Evolutionary conservation across 2,888 invertebrate species (phyloP), one percentile per base, ranked within the genome.

Genomic region (Stenodera caucasica): DNA sequence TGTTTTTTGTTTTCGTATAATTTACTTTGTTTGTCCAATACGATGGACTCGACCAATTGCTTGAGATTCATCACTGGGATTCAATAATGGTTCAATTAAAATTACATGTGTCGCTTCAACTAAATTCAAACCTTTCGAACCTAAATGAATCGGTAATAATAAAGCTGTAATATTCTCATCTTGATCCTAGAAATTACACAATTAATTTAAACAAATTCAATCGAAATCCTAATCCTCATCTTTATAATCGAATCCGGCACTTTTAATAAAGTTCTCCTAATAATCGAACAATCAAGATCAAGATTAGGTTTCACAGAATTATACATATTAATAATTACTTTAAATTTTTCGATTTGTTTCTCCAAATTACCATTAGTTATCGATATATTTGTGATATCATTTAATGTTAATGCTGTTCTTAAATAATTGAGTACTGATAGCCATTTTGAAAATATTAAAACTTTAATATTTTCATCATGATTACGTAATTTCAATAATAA

Each of bases 61-160:
- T 80, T 92, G 92, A 12, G 86, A 78, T 72, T 91, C 90, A 71
- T 89, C 88, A 0, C 87, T 88, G 2, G 86, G 85, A 78, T 91
- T 90, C 15, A 91, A 80, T 40, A 90, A 82, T 0, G 91, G 92
- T 71, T 92, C 92, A 0, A 89, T 85, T 21, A 92, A 81, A 52
- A 92, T 82, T 0, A 92, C 88, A 77, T 92, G 90, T 0, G 88
- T 89, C 0, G 92, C 92, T 80, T 92, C 91, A 29, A 87, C 86
- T 53, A 92, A 79, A 80, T 92, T 92, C 11, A 92, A 80, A 0
- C 92, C 92, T 76, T 91, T 91, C 0, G 89, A 84, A n/a, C 91
- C 92, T 56, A 84, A 82, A 54, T 83, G 76, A 15, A 91, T 78
- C 0, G 89, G 88, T 72, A 92, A 79, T n/a, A 92, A 77, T 29